Evolutionary conservation across 2,888 invertebrate genomes (phyloP).

Genomic region (Acanthoscelides obtectus): DNA sequence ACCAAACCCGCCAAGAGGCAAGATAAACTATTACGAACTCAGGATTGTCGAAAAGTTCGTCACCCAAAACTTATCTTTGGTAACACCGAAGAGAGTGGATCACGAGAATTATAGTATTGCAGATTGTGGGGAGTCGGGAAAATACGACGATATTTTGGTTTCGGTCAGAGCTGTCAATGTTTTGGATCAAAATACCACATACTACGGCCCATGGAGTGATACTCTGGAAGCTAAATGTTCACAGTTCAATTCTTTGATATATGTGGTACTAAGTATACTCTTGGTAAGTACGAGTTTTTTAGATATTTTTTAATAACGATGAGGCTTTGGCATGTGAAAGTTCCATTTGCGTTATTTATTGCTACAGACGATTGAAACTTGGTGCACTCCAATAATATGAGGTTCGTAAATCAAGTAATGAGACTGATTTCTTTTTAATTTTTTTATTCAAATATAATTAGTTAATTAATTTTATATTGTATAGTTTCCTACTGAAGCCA

Average conservation of each 20-base stretch:
- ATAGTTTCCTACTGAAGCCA: no score
- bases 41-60: conserved; percentile 38
- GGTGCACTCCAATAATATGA: no score
- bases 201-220: conserved; percentile 42
- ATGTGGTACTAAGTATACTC: conserved; percentile 4
- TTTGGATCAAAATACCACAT: conserved; percentile 22
- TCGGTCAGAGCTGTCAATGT: conserved; percentile 43
- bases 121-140: conserved; percentile 31
- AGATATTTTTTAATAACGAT: no score
- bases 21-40: conserved; percentile 51
- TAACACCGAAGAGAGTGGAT: not conserved
- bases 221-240: conserved; percentile 33
- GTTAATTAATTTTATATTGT: no score
- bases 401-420: no score
- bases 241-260: conserved; percentile 15
- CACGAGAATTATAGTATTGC: conserved; percentile 17
- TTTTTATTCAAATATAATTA: no score
- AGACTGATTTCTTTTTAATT: no score
- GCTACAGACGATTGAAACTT: no score
- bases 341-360: no score
- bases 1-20: conserved; percentile 48
- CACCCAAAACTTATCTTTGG: not conserved
- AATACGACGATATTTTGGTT: conserved; percentile 29
- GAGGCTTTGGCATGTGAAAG: no score
- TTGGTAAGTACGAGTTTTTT: not conserved